These are phyloP conservation scores for Lypha dubia DNA, from an alignment of 2,888 invertebrate species.

Conservation along the genomic window DNA sequence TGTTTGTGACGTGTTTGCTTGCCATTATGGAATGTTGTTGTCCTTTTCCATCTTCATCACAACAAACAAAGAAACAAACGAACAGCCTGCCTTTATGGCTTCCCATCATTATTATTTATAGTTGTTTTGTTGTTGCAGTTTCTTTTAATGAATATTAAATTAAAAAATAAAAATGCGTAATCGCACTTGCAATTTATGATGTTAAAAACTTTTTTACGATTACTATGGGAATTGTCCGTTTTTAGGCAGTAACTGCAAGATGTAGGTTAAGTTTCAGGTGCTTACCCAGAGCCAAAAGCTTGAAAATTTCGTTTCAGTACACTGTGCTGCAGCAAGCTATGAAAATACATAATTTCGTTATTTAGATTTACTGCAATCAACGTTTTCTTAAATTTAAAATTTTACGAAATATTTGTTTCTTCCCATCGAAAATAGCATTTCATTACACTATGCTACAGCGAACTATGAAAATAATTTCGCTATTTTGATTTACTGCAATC, in stretches of 20 bases:
- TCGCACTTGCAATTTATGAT: conserved; percentile 46
- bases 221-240: conserved; percentile 15
- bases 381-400: too few relatives aligned
- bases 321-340: too few relatives aligned
- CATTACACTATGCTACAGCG: too few relatives aligned
- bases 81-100: not conserved
- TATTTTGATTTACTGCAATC: too few relatives aligned
- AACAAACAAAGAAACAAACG: conserved; percentile 6
- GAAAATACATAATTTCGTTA: too few relatives aligned
- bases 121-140: conserved; percentile 32
- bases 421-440: too few relatives aligned
- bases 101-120: conserved; percentile 15
- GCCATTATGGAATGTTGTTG: conserved; percentile 17
- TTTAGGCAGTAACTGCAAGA: not conserved
- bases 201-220: conserved; percentile 20
- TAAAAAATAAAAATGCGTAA: conserved; percentile 17
- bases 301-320: not conserved
- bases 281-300: not conserved
- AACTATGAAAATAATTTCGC: too few relatives aligned
- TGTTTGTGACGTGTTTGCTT: conserved; percentile 35
- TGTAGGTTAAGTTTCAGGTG: conserved; percentile 9
- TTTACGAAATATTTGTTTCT: too few relatives aligned
- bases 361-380: too few relatives aligned
- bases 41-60: conserved; percentile 8
- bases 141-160: conserved; percentile 5